Evolutionary conservation across 2,113 vertebrate species (phyloP), one percentile per base, ranked within the genome.

Genomic region (Phoenicopterus ruber): DNA sequence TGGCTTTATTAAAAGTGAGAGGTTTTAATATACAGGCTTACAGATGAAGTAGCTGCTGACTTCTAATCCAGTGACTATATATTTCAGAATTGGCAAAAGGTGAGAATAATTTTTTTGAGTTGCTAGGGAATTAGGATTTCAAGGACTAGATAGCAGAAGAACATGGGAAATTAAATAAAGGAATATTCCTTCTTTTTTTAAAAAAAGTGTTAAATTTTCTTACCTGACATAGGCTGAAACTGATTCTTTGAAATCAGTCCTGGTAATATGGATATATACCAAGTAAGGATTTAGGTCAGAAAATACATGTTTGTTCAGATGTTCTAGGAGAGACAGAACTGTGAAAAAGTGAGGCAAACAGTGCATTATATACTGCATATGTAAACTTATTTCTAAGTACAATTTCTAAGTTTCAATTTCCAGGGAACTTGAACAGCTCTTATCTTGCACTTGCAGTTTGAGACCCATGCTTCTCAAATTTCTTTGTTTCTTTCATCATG

Each of bases 1-100:
- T 52, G 58, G 73, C 93, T 87, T 93, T 93, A 95, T 86, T 93
- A 86, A 71, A 94, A 93, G 59, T 76, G 88, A 96, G 77, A 69
- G 25, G 40, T 77, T 97, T 97, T 95, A 95, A 91, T 91, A 94
- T 84, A 72, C 46, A 89, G 44, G 19, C 40, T 94, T 94, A 74
- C 20, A 90, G 88, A 86, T 92, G 71, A 95, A 93, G 82, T 90
- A 90, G 46, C 62, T 88, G 21, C 73, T 88, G 77, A 84, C n/a
- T 90, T 93, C 50, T 90, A 85, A 86, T 82, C 36, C 90, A 90
- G 49, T 94, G 57, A 59, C 69, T 94, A 8, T 44, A 6, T 65
- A 50, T 70, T 78, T 92, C 76, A 92, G 81, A 82, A 29, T 28
- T 72, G 58, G 50, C 40, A 77, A 93, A 92, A 93, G 46, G 58